phyloP scores from a whole-genome alignment of 2,797 vertebrate species.

The Sebastes kiyomatsui region DNA sequence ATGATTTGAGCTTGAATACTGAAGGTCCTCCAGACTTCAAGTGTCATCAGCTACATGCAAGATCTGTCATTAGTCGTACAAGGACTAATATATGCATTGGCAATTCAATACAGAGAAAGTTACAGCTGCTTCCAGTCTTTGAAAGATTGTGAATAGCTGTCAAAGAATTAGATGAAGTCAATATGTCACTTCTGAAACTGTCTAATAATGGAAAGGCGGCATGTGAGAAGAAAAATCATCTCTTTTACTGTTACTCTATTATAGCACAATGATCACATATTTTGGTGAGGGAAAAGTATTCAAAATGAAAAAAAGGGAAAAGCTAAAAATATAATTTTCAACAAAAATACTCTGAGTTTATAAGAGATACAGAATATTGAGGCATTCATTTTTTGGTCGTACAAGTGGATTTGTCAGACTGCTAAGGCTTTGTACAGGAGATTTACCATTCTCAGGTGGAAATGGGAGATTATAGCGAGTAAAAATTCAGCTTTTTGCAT shows the following conservation, averaged over 20 bases:
- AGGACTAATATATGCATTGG: constrained; percentile 34
- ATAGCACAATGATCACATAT: constrained; percentile 4
- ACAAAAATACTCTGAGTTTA: constrained; percentile 33
- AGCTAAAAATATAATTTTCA: constrained; percentile 12
- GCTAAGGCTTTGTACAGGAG: constrained; percentile 46
- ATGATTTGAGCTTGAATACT: neutral
- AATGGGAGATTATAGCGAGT: constrained; percentile 56
- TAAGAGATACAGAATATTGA: constrained; percentile 32
- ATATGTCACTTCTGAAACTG: constrained; percentile 28
- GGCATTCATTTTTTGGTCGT: constrained; percentile 46
- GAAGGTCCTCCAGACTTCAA: constrained; percentile 17
- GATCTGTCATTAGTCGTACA: constrained; percentile 15
- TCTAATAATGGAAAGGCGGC: constrained; percentile 24
- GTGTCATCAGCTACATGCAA: constrained; percentile 7
- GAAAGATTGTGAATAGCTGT: constrained; percentile 32
- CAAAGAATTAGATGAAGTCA: constrained; percentile 26
- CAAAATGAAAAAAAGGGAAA: neutral
- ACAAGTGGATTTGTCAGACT: constrained; percentile 61
- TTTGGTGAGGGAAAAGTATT: neutral
- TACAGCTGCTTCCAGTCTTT: constrained; percentile 45
- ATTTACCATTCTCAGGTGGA: constrained; percentile 67
- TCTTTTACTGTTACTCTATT: neutral
- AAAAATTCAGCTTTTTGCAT: constrained; percentile 50
- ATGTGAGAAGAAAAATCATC: constrained; percentile 4
- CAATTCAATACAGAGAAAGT: constrained; percentile 31